Base-by-base conservation (phyloP, 2,797 vertebrate genomes). In the Molothrus ater region DNA sequence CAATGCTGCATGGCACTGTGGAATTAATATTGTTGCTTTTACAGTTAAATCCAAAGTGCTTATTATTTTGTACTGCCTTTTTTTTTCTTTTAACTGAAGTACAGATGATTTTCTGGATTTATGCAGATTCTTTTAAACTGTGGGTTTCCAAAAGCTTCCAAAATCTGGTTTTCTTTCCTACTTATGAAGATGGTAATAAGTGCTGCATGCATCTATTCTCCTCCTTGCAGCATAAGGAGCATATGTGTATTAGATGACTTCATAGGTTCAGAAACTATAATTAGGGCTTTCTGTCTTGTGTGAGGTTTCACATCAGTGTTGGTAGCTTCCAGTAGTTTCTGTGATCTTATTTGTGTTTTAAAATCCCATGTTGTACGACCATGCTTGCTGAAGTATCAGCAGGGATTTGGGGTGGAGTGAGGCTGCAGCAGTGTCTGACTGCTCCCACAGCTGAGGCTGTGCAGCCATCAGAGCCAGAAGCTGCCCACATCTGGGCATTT, bases 181-280 rank as follows among this genome's bases (percentile, higher is more conserved):
- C 42, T 80, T 76, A 15, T 18, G 45, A 50, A 31, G 25, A 54
- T 59, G 29, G 47, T 57, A 87, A 8, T 78, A 87, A 92, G 28
- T 78, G 69, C 56, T 74, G 78, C n/a, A 7, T 38, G 17, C 79
- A 54, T 75, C 43, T 32, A 68, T 90, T 75, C 66, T 54, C 20
- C 36, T 86, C 13, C 54, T 87, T 85, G 57, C 74, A 63, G 61
- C 42, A 10, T 63, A 75, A 74, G 61, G 57, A 95, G 40, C 80
- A 80, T 96, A 92, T 51, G 83, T 87, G 40, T 93, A 76, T 92
- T 92, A 82, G 69, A 92, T 97, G 89, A 95, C 88, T 97, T 97
- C 97, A 93, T 89, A 95, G 79, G 79, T 92, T 95, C 86, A 72
- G 86, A 79, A 85, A 34, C 81, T 94, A 59, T 97, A 94, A 93